Conservation (phyloP, 53 echinoderm and acorn worm species). For the Arbacia lixula region DNA sequence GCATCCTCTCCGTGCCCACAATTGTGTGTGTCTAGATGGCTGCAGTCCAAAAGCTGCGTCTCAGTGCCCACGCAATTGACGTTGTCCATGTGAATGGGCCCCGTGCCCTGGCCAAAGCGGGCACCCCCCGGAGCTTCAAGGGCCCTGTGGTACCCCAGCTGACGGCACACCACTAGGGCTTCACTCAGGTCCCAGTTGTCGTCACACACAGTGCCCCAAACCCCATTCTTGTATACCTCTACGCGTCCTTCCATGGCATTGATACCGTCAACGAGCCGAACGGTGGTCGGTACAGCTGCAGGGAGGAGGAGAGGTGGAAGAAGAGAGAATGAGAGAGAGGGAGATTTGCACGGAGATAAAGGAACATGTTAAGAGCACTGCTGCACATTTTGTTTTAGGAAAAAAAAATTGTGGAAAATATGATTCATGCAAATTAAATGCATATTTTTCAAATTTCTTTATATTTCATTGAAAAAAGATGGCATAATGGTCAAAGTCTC, state of each 20-base stretch:
- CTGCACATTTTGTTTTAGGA: too few species aligned
- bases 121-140: constrained; percentile 8
- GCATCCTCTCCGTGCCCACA: constrained; percentile 70
- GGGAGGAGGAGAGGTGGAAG: background rate
- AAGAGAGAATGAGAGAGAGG: too few species aligned
- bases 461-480: too few species aligned
- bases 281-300: background rate
- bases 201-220: constrained; percentile 72
- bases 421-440: too few species aligned
- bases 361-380: too few species aligned
- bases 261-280: constrained; percentile 48
- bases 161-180: constrained; percentile 61
- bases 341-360: too few species aligned
- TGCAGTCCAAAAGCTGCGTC: constrained; percentile 45
- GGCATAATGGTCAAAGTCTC: too few species aligned
- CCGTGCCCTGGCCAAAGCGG: constrained; percentile 57
- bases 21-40: constrained; percentile 29
- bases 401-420: too few species aligned
- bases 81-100: constrained; percentile 63
- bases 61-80: constrained; percentile 69
- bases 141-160: constrained; percentile 63
- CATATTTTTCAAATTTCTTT: too few species aligned
- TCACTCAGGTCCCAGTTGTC: constrained; percentile 54
- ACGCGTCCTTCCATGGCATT: constrained; percentile 50
- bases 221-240: constrained; percentile 46